Conservation (phyloP, 2,113 vertebrate genomes). For the Corapipo altera region DNA sequence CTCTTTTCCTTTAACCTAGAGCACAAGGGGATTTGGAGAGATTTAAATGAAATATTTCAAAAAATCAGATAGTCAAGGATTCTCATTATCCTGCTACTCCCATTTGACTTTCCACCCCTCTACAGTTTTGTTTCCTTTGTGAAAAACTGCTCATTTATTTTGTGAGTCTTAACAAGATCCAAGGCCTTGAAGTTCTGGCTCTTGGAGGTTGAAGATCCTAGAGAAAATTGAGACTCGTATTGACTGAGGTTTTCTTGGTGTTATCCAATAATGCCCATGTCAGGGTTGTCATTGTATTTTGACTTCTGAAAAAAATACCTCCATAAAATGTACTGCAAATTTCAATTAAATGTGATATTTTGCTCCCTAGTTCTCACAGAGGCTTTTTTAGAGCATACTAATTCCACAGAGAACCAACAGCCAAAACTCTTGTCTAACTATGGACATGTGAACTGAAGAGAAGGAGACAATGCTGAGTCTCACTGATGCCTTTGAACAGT, state of each 20-base stretch:
- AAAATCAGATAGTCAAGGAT: not conserved
- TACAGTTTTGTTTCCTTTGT: not conserved
- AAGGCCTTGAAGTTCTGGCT: not conserved
- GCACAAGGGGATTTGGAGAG: not conserved
- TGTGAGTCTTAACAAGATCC: not conserved
- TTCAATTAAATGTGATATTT: not conserved
- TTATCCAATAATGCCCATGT: not conserved
- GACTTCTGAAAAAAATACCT: not conserved
- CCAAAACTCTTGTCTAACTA: not conserved
- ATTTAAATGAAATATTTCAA: not conserved
- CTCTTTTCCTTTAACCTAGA: not conserved
- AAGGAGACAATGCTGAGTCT: not conserved
- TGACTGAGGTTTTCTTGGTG: not conserved
- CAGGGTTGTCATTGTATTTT: not conserved
- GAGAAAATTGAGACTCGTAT: not conserved
- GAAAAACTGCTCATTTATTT: conserved; percentile 13
- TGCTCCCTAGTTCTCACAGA: not conserved
- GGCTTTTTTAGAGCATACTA: not conserved
- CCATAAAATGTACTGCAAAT: not conserved
- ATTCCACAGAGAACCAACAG: not conserved
- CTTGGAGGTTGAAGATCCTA: not conserved
- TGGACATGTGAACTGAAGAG: not conserved
- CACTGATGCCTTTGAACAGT: not conserved
- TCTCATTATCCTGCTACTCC: not conserved
- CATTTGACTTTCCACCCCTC: not conserved